Conservation (phyloP, 2,113 vertebrate genomes). For the Sminthopsis crassicaudata region DNA sequence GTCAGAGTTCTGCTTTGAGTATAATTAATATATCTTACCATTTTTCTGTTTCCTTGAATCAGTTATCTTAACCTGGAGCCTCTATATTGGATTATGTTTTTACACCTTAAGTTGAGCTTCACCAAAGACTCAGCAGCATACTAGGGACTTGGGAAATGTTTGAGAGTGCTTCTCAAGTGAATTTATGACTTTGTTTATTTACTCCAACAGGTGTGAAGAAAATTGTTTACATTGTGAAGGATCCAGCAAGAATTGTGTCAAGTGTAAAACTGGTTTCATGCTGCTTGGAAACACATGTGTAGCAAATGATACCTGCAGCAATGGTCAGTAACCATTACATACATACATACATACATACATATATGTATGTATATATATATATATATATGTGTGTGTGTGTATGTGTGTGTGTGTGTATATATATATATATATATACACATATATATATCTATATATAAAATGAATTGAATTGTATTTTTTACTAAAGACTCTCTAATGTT, state of each 20-base stretch:
- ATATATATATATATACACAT: too few relatives aligned
- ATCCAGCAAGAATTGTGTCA: slow-evolving; percentile 87
- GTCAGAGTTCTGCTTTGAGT: not conserved
- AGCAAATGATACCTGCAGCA: slow-evolving; percentile 90
- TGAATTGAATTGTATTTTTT: fast-evolving
- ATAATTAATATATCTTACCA: not conserved
- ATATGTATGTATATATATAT: too few relatives aligned
- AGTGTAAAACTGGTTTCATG: slow-evolving; percentile 89
- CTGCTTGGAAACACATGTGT: slow-evolving; percentile 88
- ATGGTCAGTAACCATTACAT: slow-evolving; percentile 84
- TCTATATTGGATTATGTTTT: not conserved
- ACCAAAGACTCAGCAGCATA: not conserved
- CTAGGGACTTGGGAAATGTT: not conserved
- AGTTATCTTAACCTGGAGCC: not conserved
- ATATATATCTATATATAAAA: too few relatives aligned
- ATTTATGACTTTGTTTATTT: slow-evolving; percentile 39
- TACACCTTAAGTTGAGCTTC: not conserved
- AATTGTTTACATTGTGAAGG: slow-evolving; percentile 90
- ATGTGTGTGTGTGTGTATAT: too few relatives aligned
- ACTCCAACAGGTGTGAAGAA: slow-evolving; percentile 88
- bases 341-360: too few relatives aligned
- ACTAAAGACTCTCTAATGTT: not conserved
- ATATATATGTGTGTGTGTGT: too few relatives aligned
- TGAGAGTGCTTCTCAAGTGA: not conserved
- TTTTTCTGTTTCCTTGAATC: not conserved